Conservation (phyloP, 2,113 vertebrate species). For the Tinamus guttatus region DNA sequence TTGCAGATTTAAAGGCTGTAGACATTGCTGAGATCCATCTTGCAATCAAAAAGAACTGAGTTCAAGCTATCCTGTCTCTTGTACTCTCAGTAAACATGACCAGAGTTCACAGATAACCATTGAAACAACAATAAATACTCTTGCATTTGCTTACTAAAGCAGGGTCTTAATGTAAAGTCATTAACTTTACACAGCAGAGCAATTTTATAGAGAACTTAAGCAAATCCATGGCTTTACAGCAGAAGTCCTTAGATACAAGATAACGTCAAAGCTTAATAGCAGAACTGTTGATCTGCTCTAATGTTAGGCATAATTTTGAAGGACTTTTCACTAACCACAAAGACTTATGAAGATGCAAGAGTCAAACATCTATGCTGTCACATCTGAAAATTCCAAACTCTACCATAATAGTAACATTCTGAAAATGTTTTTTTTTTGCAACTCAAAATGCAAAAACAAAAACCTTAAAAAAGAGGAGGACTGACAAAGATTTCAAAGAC, state of each 20-base stretch:
- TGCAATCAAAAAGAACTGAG: neutral
- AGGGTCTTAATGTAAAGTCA: neutral
- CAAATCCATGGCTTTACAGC: neutral
- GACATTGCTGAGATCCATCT: neutral
- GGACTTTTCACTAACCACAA: neutral
- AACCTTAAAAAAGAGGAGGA: neutral
- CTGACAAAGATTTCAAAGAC: neutral
- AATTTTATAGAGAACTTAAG: neutral
- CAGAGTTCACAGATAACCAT: neutral
- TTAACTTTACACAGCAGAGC: neutral
- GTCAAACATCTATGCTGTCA: neutral
- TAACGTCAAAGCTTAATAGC: neutral
- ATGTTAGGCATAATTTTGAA: neutral
- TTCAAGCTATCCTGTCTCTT: neutral
- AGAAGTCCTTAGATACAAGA: neutral
- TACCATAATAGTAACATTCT: neutral
- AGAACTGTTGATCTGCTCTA: neutral
- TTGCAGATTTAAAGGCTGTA: neutral
- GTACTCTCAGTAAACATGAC: accelerated
- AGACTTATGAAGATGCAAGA: neutral
- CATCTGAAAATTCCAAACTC: neutral
- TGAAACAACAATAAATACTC: neutral
- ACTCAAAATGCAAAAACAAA: too few relatives aligned
- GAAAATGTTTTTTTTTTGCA: neutral
- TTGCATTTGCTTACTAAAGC: neutral